Base-by-base conservation (phyloP, 2,113 vertebrate genomes). In the Chionis minor region DNA sequence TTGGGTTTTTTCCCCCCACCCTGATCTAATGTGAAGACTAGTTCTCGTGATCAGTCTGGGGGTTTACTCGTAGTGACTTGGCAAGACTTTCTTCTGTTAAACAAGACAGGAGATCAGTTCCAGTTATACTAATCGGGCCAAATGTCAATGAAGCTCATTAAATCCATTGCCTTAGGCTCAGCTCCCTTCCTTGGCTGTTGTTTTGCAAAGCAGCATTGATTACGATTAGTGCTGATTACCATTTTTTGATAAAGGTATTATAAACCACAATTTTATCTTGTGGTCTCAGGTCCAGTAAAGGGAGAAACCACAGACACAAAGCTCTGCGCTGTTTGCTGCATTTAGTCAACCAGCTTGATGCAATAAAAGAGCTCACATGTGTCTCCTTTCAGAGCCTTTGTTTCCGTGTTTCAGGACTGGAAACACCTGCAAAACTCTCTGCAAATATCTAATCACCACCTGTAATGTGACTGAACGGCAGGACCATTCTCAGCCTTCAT, bases 381-480 rank as follows among this genome's bases (percentile, higher is more conserved):
- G 8, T 35, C 47, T 71, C 62, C 23, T 67, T 88, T 75, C 63
- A 81, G 69, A 87, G 56, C 40, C 40, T 94, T 94, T 79, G 19
- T 49, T 79, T 88, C 84, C 72, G 74, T 72, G 61, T 59, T 95
- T 90, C 69, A 89, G 67, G 70, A 67, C 42, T 78, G 66, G 58
- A 82, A 91, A 89, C 85, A 96, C 62, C 88, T 90, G 81, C 59
- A 94, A 90, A 93, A 58, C 45, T 40, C 35, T 95, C 66, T 54
- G 63, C 75, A 95, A 93, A 81, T 93, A 93, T 74, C 92, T 95
- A 52, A 94, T 90, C 75, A 22, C 90, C 45, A 81, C 40, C 75
- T 87, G 75, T 35, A 66, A 72, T 5, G 49, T 88, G 69, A 30
- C 33, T 61, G 71, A 78, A 81, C 0, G 8, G 54, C 44, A 33